Percentiles rank a stretch among this genome's conserved stretches.
These are phyloP conservation scores for Platycheirus rosarum DNA, from an alignment of 2,888 invertebrate genomes.

Conservation along the genomic window DNA sequence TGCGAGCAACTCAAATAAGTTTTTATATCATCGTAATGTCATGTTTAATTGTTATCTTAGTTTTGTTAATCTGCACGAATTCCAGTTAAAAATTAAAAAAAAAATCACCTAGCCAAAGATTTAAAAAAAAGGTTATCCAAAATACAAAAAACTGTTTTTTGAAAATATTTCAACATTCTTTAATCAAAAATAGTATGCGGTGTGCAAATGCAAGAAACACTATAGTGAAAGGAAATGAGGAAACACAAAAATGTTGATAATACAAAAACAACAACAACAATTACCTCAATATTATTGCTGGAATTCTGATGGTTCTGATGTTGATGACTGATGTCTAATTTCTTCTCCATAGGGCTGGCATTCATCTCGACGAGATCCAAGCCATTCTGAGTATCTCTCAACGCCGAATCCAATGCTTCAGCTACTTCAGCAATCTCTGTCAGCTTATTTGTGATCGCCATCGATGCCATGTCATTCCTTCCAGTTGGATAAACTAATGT, in stretches of 20 bases:
- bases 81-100: too few species aligned
- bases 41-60: too few species aligned
- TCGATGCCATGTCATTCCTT: constrained; percentile 86
- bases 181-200: too few species aligned
- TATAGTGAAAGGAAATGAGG: not conserved
- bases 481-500: constrained; percentile 80
- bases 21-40: too few species aligned
- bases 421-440: constrained; percentile 87
- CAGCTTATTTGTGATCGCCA: constrained; percentile 86
- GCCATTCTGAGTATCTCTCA: constrained; percentile 83
- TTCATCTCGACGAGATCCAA: constrained; percentile 75
- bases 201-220: not conserved
- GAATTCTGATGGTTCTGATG: constrained; percentile 31
- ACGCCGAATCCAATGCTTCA: constrained; percentile 86
- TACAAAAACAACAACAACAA: not conserved
- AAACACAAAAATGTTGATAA: not conserved
- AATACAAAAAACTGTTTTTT: too few species aligned
- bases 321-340: constrained; percentile 74
- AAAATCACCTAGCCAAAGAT: too few species aligned
- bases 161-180: too few species aligned
- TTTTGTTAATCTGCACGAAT: too few species aligned
- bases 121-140: too few species aligned
- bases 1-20: too few species aligned
- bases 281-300: constrained; percentile 75
- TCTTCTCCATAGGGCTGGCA: constrained; percentile 77